Evolutionary conservation across 2,113 vertebrate species (phyloP), one percentile per base, ranked within the genome.

Genomic region (Oxygymnocypris stewartii): DNA sequence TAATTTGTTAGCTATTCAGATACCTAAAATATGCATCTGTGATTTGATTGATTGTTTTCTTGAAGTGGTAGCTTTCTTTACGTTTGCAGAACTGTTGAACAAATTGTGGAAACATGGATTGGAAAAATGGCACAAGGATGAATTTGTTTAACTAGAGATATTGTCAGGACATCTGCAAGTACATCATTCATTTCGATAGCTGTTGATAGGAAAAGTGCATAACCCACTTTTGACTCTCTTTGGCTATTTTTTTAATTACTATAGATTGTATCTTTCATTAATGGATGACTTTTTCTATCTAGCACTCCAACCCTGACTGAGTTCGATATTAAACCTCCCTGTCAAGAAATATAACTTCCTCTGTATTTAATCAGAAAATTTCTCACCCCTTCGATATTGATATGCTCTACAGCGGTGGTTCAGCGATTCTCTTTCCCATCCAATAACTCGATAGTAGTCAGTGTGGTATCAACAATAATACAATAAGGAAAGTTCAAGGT

Each of bases 361-460:
- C 37, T 81, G 6, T 82, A 69, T 82, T 69, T 69, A 82, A 82
- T 69, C 61, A 82, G n/a, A 49, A 35, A 69, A 35, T 69, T 23
- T 51, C 18, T 49, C n/a, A 23, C 14, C 42, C 31, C 61, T 81
- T 42, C 13, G 6, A 51, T 82, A 81, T 81, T 81, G 57, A 81
- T 37, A 44, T 44, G 79, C 37, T 37, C 40, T 65, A n/a, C n/a
- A 65, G 37, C 59, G 10, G n/a, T 65, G 79, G 23, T 51, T 82
- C 4, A 2, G 76, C 5, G 76, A 54, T 78, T 54, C 25, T 54
- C 16, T 82, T 69, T 65, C 28, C 18, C 12, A 40, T 13, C 63
- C 80, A 49, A 69, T 82, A 82, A 82, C 40, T 51, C 63, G 9
- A 79, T 79, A 79, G 25, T 12, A 37, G 76, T n/a, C 6, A 49